phyloP scores from a whole-genome alignment of 2,797 vertebrate species.

The Propithecus perrieri region DNA sequence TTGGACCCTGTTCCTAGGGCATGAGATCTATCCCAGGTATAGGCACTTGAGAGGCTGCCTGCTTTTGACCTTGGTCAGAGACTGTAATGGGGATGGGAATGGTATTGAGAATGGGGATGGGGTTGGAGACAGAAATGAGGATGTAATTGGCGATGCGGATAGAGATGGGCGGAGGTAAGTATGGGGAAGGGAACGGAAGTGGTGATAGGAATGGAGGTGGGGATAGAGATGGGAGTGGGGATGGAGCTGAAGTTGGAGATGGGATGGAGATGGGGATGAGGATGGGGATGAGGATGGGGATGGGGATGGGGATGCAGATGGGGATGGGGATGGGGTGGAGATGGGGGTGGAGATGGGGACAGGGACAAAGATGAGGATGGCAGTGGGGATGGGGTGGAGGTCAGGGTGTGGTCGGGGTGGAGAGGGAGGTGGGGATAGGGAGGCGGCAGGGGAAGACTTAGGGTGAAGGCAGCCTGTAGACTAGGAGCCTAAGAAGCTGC shows the following conservation, averaged over 20 bases:
- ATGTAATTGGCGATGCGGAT: not conserved
- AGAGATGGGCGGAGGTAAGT: too few species aligned
- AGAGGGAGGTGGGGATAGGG: rapidly evolving
- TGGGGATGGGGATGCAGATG: too few species aligned
- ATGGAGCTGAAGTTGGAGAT: not conserved
- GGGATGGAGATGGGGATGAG: not conserved
- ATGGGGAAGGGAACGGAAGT: too few species aligned
- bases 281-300: not conserved
- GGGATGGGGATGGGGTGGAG: not conserved
- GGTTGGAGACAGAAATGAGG: not conserved
- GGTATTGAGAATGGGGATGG: not conserved
- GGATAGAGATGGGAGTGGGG: too few species aligned
- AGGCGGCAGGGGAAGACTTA: rapidly evolving
- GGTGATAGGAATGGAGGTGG: not conserved
- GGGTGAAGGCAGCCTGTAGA: not conserved
- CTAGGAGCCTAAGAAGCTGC: not conserved
- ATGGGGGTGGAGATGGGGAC: not conserved
- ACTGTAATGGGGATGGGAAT: not conserved
- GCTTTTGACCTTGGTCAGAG: not conserved
- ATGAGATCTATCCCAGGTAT: rapidly evolving
- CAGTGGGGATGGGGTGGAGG: not conserved
- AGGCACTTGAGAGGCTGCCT: not conserved
- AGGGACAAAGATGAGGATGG: not conserved
- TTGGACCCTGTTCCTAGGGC: not conserved
- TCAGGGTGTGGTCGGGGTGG: rapidly evolving